A percentile compares a stretch with the other conserved stretches of the same genome.
Conservation (phyloP, 2,113 vertebrate species). For the Oreochromis niloticus region DNA sequence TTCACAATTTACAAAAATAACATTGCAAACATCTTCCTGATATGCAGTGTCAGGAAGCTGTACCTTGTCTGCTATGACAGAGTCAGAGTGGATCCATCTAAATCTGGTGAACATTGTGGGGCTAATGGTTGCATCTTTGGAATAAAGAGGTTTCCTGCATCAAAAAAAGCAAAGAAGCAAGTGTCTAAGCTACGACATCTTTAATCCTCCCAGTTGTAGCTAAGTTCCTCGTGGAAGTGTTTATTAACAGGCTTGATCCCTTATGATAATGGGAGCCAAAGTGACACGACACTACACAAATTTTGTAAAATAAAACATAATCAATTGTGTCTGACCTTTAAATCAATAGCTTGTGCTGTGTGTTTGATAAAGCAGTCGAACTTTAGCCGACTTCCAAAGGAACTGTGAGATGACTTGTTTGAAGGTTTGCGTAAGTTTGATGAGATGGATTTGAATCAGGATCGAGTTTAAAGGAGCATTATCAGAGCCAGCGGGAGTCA, state of each 20-base stretch:
- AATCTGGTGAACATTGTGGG: not conserved
- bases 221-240: not conserved
- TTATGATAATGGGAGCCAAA: not conserved
- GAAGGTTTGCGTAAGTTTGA: not conserved
- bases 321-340: not conserved
- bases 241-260: not conserved
- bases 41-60: not conserved
- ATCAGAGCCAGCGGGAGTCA: conserved; percentile 44
- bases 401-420: not conserved
- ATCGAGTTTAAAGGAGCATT: conserved; percentile 57
- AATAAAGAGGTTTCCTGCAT: not conserved
- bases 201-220: not conserved
- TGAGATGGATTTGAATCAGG: not conserved
- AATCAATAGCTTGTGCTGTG: not conserved
- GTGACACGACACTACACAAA: not conserved
- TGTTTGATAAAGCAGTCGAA: not conserved
- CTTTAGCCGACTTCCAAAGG: not conserved
- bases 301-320: not conserved
- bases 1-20: not conserved
- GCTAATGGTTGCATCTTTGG: not conserved
- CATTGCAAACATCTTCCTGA: not conserved
- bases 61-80: not conserved
- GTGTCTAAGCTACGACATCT: not conserved
- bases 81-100: not conserved
- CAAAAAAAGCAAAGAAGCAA: not conserved